Evolutionary conservation across 2,113 vertebrate species (phyloP), one percentile per base, ranked within the genome.

Genomic region (Phrynosoma blainvillii): DNA sequence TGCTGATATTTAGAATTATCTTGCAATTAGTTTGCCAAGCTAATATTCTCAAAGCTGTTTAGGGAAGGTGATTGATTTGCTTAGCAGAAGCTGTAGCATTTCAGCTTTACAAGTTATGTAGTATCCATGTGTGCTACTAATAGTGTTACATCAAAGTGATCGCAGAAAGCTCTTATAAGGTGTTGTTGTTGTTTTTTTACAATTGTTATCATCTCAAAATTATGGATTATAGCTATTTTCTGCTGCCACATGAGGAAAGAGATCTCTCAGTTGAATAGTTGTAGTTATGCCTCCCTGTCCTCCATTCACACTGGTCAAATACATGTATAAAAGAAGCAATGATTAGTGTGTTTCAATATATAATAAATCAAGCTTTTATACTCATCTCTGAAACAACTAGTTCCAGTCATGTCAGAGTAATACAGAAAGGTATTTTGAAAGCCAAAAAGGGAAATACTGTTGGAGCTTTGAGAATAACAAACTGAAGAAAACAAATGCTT

Each of bases 201-300:
- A 89, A 84, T 90, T 92, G 84, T 87, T 89, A 27, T 90, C 74
- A 82, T 87, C 76, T 93, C 88, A 77, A 85, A 87, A 89, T 36
- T 78, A 20, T 36, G 70, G 73, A 82, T 92, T 93, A 84, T 83
- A 85, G 84, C 59, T 95, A 84, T 82, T 87, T 89, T 65, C 59
- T 89, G 81, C 54, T 79, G 92, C 82, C 2, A 75, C 23, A 18
- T 91, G 91, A 84, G 88, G 89, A 92, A 90, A 79, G 79, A 89
- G 91, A 92, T 89, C 90, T 92, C 90, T 93, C 82, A 1, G 65
- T 91, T 90, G 89, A 88, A 73, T 76, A 87, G 90, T 88, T 90
- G 84, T 5, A 59, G 11, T 25, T 56, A 71, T 36, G 3, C n/a
- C 30, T 62, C n/a, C 7, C 23, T 13, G 20, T 10, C 66, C 30